Conservation (phyloP, 1,140 invertebrate species). For the Babylonia areolata region DNA sequence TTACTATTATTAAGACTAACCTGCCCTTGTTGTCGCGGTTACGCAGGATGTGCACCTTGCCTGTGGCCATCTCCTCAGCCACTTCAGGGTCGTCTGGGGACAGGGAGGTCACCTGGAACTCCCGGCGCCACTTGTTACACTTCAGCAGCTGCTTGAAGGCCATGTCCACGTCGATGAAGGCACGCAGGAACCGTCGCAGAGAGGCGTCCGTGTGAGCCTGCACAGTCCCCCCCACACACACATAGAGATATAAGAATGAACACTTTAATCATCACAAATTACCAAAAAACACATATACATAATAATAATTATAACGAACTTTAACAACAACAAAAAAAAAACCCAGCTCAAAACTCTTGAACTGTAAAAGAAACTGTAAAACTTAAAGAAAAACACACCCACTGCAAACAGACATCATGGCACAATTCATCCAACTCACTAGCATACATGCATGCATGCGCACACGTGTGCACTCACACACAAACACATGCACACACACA, state of each 20-base stretch:
- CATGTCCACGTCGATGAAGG: constrained; percentile 83
- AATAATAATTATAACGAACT: too few relatives aligned
- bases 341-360: too few relatives aligned
- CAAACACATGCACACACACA: background rate
- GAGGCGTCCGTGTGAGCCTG: constrained; percentile 58
- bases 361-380: too few relatives aligned
- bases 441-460: background rate
- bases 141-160: constrained; percentile 86
- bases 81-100: constrained; percentile 80
- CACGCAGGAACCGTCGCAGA: constrained; percentile 79
- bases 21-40: constrained; percentile 84
- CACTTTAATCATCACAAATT: background rate
- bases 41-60: constrained; percentile 82
- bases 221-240: too few relatives aligned
- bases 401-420: too few relatives aligned
- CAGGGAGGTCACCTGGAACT: constrained; percentile 80
- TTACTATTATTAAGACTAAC: constrained; percentile 43
- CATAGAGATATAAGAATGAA: background rate
- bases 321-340: too few relatives aligned
- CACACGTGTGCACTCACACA: background rate
- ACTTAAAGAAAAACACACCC: too few relatives aligned
- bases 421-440: too few relatives aligned
- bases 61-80: constrained; percentile 79
- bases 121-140: constrained; percentile 86
- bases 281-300: too few relatives aligned